These are phyloP conservation scores for Zhuqinia jingwanae DNA, from an alignment of 2,888 invertebrate species.

Conservation along the genomic window DNA sequence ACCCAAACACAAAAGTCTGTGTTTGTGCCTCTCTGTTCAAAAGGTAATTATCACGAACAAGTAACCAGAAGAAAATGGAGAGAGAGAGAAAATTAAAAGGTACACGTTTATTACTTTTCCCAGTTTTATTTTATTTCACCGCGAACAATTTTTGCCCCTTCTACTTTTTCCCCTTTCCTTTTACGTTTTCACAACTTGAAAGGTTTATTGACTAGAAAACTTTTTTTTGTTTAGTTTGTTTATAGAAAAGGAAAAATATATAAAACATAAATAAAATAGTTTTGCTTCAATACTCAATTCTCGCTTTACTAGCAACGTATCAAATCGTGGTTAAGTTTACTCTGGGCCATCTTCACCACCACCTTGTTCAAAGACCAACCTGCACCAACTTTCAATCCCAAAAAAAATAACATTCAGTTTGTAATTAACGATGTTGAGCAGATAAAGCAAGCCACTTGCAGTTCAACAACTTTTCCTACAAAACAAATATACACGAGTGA, in stretches of 20 bases:
- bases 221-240: no score
- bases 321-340: constrained; percentile 42
- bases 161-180: background rate
- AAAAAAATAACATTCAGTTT: constrained; percentile 26
- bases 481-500: background rate
- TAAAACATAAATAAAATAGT: background rate
- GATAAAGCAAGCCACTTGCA: constrained; percentile 23
- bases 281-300: constrained; percentile 18
- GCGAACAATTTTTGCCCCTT: background rate
- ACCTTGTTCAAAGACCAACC: no score
- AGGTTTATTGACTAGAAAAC: no score
- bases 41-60: constrained; percentile 30
- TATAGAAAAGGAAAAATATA: background rate
- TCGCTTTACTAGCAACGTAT: background rate
- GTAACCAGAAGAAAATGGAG: background rate
- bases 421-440: constrained; percentile 50
- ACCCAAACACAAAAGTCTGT: constrained; percentile 4
- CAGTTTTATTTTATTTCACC: constrained; percentile 13
- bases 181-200: background rate
- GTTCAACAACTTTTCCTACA: constrained; percentile 31
- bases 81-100: constrained; percentile 15
- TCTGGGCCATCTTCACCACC: constrained; percentile 49
- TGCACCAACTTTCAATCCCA: no score
- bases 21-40: background rate
- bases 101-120: constrained; percentile 18